These are phyloP conservation scores for Malacoraja senta DNA, from an alignment of 2,797 vertebrate genomes.

Conservation along the genomic window DNA sequence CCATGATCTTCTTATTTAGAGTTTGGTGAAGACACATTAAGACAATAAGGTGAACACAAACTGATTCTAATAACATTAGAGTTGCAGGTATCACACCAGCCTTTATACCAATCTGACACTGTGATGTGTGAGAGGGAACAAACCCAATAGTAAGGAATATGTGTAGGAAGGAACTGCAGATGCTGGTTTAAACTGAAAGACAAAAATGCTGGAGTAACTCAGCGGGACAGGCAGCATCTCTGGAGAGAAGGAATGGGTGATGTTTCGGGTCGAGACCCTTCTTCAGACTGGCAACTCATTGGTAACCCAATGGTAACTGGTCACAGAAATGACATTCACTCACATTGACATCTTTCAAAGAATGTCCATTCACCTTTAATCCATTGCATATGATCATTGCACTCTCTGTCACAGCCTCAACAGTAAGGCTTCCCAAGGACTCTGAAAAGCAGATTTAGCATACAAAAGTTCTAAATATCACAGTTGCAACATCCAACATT, in stretches of 20 bases:
- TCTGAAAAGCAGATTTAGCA: background rate
- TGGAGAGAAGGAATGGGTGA: no score
- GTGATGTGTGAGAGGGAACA: background rate
- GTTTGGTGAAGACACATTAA: background rate
- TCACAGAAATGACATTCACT: background rate
- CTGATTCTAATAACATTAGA: background rate
- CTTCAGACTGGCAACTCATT: no score
- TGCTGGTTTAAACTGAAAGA: no score
- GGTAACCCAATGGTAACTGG: background rate
- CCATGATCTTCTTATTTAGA: background rate
- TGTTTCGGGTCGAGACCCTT: no score
- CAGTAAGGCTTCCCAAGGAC: background rate
- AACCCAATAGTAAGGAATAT: background rate
- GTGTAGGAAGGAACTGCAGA: no score
- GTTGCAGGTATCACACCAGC: no score
- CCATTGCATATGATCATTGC: background rate
- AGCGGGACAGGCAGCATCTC: no score
- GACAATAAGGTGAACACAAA: background rate
- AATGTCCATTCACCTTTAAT: slow-evolving; percentile 11
- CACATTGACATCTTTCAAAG: background rate
- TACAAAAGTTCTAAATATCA: background rate
- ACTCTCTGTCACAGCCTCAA: slow-evolving; percentile 10
- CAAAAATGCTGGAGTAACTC: no score
- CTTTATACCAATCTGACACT: background rate
- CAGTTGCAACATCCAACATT: background rate